Conservation (phyloP, 2,113 vertebrate species). For the Cnemophilus loriae region DNA sequence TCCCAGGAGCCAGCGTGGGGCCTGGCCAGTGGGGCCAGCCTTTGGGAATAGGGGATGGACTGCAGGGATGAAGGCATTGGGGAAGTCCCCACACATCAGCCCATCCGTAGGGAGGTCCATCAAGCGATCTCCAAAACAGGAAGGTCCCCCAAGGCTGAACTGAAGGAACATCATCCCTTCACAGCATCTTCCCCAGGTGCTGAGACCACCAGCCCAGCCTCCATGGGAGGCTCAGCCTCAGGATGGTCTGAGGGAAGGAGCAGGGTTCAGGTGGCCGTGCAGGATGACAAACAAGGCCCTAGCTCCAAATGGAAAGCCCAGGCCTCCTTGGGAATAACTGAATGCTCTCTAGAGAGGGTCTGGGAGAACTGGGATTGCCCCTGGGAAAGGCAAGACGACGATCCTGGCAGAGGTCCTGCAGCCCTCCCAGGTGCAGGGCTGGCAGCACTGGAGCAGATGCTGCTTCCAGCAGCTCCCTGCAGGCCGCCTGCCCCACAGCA, state of each 20-base stretch:
- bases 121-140: neutral
- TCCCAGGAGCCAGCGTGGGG: fast-evolving
- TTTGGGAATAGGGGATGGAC: neutral
- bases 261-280: neutral
- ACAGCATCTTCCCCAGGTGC: neutral
- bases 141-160: no score
- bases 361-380: neutral
- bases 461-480: neutral
- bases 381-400: neutral
- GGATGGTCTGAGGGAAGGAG: neutral
- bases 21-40: neutral
- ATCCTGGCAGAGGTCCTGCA: neutral
- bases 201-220: neutral
- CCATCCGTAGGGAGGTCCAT: neutral
- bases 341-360: neutral
- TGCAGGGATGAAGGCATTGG: neutral
- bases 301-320: neutral
- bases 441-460: neutral
- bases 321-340: neutral
- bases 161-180: neutral
- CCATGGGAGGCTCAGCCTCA: neutral
- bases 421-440: neutral
- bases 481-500: neutral
- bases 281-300: neutral
- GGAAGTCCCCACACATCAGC: neutral